phyloP scores from a whole-genome alignment of 2,888 invertebrate genomes.

The Zele albiditarsus region DNA sequence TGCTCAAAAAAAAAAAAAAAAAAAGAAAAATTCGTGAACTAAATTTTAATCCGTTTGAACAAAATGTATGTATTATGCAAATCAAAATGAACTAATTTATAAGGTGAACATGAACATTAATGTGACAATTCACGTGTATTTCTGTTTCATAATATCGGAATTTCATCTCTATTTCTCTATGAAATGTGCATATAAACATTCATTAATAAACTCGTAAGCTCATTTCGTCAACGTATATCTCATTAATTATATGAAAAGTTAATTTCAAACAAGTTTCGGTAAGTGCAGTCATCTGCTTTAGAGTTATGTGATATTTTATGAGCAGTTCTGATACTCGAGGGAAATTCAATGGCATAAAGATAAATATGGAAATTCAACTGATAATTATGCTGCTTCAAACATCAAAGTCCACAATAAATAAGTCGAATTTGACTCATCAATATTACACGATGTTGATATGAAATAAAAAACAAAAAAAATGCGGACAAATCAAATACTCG shows the following conservation, averaged over 20 bases:
- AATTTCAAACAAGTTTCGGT: neutral
- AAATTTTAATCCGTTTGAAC: no score
- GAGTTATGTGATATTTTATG: neutral
- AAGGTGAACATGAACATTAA: neutral
- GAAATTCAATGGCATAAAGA: neutral
- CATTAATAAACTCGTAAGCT: neutral
- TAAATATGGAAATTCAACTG: constrained; percentile 1
- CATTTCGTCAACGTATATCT: neutral
- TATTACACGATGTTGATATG: no score
- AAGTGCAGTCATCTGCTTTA: neutral
- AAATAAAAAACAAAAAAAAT: no score
- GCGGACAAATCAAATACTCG: no score
- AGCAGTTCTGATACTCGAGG: neutral
- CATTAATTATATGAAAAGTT: neutral
- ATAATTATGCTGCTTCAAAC: neutral
- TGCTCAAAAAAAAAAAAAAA: no score
- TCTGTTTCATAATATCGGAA: neutral
- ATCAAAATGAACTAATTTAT: neutral
- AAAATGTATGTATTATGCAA: neutral
- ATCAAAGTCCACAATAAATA: no score
- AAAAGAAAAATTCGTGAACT: no score
- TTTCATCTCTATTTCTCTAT: neutral
- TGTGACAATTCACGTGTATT: neutral
- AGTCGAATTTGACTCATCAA: no score
- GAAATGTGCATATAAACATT: neutral